Evolutionary conservation across 2,888 invertebrate genomes (phyloP), one percentile per base, ranked within the genome.

Genomic region (Thereva nobilitata): DNA sequence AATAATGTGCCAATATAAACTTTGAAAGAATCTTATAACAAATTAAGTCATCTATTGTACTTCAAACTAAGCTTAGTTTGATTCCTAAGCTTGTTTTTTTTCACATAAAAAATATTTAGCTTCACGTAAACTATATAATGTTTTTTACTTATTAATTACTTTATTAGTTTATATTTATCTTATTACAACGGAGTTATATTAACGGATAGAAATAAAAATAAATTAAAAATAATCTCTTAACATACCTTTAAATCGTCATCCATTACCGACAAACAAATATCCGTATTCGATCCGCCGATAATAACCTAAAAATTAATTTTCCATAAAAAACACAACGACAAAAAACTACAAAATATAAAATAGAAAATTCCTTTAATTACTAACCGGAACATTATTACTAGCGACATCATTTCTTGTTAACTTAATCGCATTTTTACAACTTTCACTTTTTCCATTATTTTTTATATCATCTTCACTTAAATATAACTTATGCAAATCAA

Each of bases 261-360:
- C 10, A 84, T 80, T 49, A 91, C 78, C 63, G 85, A 85, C 64
- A 89, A 84, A 0, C 87, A 86, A 64, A 88, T 86, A 76, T 93
- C 94, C 67, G 92, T 80, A 70, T 90, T 89, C 5, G 91, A 88
- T 4, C 91, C 93, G 1, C 93, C 93, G 69, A 93, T 86, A 23
- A 93, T 87, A 10, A 91, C 83, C 80, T 89, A 80, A 52, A 82
- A 81, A 38, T 57, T 23, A 23, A 23, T 23, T 2, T 23, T 23
- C 1, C 1, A 23, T 23, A 23, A 23, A 23, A 23, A 23, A 23
- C 23, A 1, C 23, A 23, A 23, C 1, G 23, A 23, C 23, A 23
- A 23, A 23, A 23, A 23, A 23, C 23, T 23, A 23, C 23, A 23
- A 23, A 23, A 68, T 66, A 70, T 64, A 49, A 59, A 42, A 53